Evolutionary conservation across 1,140 invertebrate genomes (phyloP).

Genomic region (Drosophila sp.): DNA sequence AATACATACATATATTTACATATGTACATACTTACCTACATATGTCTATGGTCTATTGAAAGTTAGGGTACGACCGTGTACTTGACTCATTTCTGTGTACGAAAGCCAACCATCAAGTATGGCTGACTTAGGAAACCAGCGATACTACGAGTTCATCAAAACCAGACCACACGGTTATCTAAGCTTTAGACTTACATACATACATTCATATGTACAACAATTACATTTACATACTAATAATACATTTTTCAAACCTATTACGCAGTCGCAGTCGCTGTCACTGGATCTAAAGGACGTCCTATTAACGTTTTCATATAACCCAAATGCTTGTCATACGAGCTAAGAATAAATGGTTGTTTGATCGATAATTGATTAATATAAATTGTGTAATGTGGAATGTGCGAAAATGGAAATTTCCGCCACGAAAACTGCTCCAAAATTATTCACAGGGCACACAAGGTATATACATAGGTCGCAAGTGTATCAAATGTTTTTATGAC

Average conservation of each 20-base stretch:
- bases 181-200: background rate
- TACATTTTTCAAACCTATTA: background rate
- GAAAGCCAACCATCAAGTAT: background rate
- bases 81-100: background rate
- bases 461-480: too few relatives aligned
- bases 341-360: too few relatives aligned
- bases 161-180: slow-evolving; percentile 4
- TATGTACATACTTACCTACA: slow-evolving; percentile 3
- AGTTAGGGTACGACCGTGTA: background rate
- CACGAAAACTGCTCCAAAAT: too few relatives aligned
- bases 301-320: background rate
- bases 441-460: too few relatives aligned
- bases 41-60: background rate
- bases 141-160: background rate
- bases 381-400: too few relatives aligned
- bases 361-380: too few relatives aligned
- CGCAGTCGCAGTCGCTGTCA: background rate
- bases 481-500: too few relatives aligned
- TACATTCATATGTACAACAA: background rate
- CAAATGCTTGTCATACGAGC: background rate
- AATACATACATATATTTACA: slow-evolving; percentile 20
- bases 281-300: background rate
- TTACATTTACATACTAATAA: background rate
- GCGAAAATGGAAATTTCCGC: too few relatives aligned
- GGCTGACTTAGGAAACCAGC: background rate